These are phyloP conservation scores for Mobula hypostoma DNA, from an alignment of 2,113 vertebrate species.

Conservation along the genomic window DNA sequence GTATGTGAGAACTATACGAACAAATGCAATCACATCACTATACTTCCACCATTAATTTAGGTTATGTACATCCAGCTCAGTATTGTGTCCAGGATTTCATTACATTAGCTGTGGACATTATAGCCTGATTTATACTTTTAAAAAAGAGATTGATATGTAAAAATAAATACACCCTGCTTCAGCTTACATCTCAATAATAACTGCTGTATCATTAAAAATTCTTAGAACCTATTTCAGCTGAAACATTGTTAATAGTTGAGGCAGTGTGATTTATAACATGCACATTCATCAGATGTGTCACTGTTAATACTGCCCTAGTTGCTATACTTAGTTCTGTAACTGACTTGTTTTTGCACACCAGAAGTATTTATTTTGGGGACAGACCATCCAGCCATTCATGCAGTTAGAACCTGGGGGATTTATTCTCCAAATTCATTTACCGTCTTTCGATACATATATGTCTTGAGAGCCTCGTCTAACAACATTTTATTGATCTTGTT, in stretches of 20 bases:
- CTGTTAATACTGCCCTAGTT: not conserved
- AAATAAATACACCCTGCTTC: not conserved
- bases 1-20: not conserved
- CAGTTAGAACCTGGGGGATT: not conserved
- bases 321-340: not conserved
- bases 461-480: not conserved
- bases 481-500: not conserved
- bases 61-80: not conserved
- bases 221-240: not conserved
- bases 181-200: not conserved
- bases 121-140: not conserved
- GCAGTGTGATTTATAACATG: not conserved
- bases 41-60: conserved; percentile 24
- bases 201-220: not conserved
- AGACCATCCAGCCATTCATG: not conserved
- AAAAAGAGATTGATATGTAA: not conserved
- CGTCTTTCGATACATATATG: not conserved
- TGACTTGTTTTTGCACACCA: not conserved
- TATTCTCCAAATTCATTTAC: not conserved
- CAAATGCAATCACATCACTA: conserved; percentile 15
- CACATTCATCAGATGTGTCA: not conserved
- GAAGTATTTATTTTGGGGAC: not conserved
- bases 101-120: not conserved
- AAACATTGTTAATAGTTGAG: not conserved
- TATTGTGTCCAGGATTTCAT: not conserved